Percentiles rank a stretch among this genome's conserved stretches.
These are phyloP conservation scores for Brachystomella parvula DNA, from an alignment of 1,140 invertebrate genomes.

Conservation along the genomic window DNA sequence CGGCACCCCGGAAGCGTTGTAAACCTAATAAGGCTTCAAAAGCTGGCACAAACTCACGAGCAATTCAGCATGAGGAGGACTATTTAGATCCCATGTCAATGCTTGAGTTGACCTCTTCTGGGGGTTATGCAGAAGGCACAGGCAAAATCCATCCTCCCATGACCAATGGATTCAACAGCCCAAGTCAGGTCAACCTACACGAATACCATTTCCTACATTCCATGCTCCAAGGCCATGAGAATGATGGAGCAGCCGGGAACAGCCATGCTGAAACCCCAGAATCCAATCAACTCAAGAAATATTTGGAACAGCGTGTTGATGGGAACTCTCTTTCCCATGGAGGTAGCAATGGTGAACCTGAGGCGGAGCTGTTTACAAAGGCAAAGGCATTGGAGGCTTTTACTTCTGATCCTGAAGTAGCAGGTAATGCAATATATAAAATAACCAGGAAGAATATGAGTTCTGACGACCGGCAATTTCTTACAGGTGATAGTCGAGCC, in stretches of 20 bases:
- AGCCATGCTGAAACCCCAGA: neutral
- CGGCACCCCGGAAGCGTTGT: neutral
- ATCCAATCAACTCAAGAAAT: neutral
- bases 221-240: neutral
- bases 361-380: conserved; percentile 19
- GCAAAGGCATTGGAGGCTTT: conserved; percentile 32
- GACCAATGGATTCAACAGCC: neutral
- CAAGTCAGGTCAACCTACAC: too few relatives aligned
- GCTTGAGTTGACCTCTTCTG: conserved; percentile 23
- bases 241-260: neutral
- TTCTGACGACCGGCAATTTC: neutral
- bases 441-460: neutral
- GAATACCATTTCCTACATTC: neutral
- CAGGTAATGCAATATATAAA: conserved; percentile 12
- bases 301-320: neutral
- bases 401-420: conserved; percentile 32
- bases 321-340: conserved; percentile 2
- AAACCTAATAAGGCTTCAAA: neutral
- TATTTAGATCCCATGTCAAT: conserved; percentile 33
- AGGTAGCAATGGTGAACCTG: too few relatives aligned
- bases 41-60: conserved; percentile 21
- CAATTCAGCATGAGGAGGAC: conserved; percentile 14
- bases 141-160: too few relatives aligned
- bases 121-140: conserved; percentile 11
- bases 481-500: conserved; percentile 26